These are phyloP conservation scores for Drosophila leonis DNA, from an alignment of 2,888 invertebrate genomes.

Conservation along the genomic window DNA sequence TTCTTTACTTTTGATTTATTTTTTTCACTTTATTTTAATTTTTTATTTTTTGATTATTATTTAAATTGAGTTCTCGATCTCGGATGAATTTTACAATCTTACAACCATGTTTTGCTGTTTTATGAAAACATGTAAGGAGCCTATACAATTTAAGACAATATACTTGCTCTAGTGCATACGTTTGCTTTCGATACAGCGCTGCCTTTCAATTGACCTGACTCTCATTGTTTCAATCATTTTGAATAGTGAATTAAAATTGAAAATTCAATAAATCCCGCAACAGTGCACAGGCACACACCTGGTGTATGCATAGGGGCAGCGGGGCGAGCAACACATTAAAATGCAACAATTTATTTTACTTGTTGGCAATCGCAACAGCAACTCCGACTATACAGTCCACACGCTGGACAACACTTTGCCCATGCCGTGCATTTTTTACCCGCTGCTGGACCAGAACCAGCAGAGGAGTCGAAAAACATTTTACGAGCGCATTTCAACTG, in stretches of 20 bases:
- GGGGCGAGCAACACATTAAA: slow-evolving; percentile 63
- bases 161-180: no score
- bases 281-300: slow-evolving; percentile 40
- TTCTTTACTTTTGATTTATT: no score
- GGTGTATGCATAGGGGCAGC: slow-evolving; percentile 27
- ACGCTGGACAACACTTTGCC: slow-evolving; percentile 17
- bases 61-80: no score
- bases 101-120: no score
- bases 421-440: slow-evolving; percentile 43
- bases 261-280: slow-evolving; percentile 76
- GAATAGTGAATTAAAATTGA: slow-evolving; percentile 75
- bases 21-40: no score
- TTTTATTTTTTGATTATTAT: no score
- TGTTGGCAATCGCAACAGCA: slow-evolving; percentile 62
- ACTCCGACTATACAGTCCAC: not conserved
- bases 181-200: slow-evolving; percentile 8
- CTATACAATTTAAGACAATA: no score
- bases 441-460: slow-evolving; percentile 35
- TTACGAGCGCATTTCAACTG: slow-evolving; percentile 81
- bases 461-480: slow-evolving; percentile 63
- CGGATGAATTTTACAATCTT: no score
- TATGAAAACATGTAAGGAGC: no score
- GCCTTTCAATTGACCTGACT: slow-evolving; percentile 21
- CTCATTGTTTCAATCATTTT: slow-evolving; percentile 16
- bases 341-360: slow-evolving; percentile 82